phyloP scores from a whole-genome alignment of 2,113 vertebrate species.

The Willisornis vidua region DNA sequence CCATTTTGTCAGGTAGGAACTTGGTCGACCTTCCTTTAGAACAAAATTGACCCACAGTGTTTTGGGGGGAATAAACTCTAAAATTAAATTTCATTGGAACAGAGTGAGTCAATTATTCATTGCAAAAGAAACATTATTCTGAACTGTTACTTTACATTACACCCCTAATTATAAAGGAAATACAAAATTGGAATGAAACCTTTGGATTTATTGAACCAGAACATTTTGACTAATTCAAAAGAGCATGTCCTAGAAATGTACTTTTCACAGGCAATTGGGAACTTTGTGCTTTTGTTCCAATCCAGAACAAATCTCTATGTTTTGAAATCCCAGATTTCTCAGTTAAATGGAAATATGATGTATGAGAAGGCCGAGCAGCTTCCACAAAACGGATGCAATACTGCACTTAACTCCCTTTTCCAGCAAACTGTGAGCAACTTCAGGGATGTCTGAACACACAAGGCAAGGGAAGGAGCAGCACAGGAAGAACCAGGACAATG shows the following conservation, averaged over 20 bases:
- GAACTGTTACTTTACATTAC: constrained; percentile 32
- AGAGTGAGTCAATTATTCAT: not conserved
- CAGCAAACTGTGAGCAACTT: not conserved
- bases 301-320: not conserved
- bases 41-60: not conserved
- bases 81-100: constrained; percentile 35
- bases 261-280: constrained; percentile 33
- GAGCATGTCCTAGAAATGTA: constrained; percentile 22
- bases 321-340: constrained; percentile 10
- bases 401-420: rapidly evolving
- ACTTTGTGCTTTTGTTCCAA: constrained; percentile 6
- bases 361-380: not conserved
- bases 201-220: constrained; percentile 57
- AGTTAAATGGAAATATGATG: not conserved
- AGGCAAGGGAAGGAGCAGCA: not conserved
- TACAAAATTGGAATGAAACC: constrained; percentile 40
- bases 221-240: constrained; percentile 57
- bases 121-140: constrained; percentile 38
- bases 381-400: not conserved
- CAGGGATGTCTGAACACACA: not conserved
- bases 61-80: constrained; percentile 23
- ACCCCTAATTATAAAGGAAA: constrained; percentile 54
- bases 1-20: not conserved
- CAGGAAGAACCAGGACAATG: not conserved
- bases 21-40: not conserved